Evolutionary conservation across 2,888 invertebrate genomes (phyloP).

Genomic region (Sericinus montela): DNA sequence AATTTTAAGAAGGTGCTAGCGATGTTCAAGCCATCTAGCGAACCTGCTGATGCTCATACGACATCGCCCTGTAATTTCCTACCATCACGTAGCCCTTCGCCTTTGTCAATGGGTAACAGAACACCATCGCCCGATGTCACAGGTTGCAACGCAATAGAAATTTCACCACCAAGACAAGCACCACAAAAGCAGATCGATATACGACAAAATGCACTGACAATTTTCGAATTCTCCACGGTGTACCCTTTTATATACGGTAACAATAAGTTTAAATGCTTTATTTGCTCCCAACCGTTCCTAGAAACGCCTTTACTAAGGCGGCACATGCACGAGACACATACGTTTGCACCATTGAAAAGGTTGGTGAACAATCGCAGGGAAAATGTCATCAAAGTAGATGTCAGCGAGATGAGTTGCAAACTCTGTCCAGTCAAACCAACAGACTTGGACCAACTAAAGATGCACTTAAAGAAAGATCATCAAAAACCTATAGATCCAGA

Average conservation of each 20-base stretch:
- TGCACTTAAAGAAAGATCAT: slow-evolving; percentile 55
- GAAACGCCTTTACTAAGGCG: slow-evolving; percentile 49
- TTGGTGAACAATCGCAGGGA: slow-evolving; percentile 62
- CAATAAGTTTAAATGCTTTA: slow-evolving; percentile 69
- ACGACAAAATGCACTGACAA: slow-evolving; percentile 56
- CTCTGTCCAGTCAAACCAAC: slow-evolving; percentile 44
- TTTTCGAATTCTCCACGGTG: slow-evolving; percentile 65
- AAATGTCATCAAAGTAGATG: slow-evolving; percentile 64
- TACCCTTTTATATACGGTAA: slow-evolving; percentile 69
- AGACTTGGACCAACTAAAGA: slow-evolving; percentile 48
- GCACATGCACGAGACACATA: slow-evolving; percentile 57
- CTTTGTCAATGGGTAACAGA: slow-evolving; percentile 31
- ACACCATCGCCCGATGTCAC: slow-evolving; percentile 23
- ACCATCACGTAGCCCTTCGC: slow-evolving; percentile 53
- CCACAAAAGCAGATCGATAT: slow-evolving; percentile 43
- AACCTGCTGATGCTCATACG: slow-evolving; percentile 18
- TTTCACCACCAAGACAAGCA: slow-evolving; percentile 12
- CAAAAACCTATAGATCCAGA: slow-evolving; percentile 55
- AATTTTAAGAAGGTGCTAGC: slow-evolving; percentile 53
- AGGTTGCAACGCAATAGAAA: not conserved
- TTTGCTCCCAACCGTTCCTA: slow-evolving; percentile 62
- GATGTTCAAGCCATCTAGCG: slow-evolving; percentile 21
- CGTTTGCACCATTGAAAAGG: slow-evolving; percentile 54
- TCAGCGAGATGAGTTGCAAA: slow-evolving; percentile 57
- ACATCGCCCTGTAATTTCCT: slow-evolving; percentile 22